Percentiles rank a stretch among this genome's conserved stretches.
Conservation (phyloP, 2,113 vertebrate species). For the Hippoglossus stenolepis region DNA sequence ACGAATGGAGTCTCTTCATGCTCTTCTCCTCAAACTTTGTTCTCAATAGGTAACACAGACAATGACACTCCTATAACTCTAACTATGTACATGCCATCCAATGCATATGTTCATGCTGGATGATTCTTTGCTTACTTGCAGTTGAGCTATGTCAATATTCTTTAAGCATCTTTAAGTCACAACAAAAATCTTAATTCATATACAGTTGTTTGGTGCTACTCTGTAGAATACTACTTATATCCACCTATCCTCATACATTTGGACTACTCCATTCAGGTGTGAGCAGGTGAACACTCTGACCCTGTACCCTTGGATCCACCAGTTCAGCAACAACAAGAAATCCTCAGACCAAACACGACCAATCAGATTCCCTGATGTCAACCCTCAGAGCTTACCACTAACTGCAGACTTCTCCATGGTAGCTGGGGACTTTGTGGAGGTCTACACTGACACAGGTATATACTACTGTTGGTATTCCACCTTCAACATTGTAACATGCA, state of each 20-base stretch:
- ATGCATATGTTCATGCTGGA: neutral
- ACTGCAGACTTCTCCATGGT: conserved; percentile 98
- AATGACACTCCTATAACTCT: neutral
- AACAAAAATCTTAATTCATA: neutral
- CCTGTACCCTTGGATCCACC: conserved; percentile 98
- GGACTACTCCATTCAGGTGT: conserved; percentile 86
- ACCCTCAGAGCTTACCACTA: conserved; percentile 92
- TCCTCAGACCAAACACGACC: conserved; percentile 94
- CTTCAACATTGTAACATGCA: neutral
- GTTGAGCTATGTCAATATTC: neutral
- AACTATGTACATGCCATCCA: neutral
- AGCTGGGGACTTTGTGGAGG: conserved; percentile 97
- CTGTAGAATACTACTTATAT: neutral
- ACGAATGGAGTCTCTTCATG: conserved; percentile 99
- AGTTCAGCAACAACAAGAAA: conserved; percentile 98
- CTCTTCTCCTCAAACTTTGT: conserved; percentile 99
- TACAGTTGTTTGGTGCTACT: neutral
- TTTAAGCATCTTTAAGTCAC: no score
- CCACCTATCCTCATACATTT: conserved; percentile 1
- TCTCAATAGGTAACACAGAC: conserved; percentile 91
- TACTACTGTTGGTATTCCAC: conserved; percentile 23
- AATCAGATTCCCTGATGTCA: conserved; percentile 93
- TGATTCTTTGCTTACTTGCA: neutral
- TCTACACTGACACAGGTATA: conserved; percentile 93
- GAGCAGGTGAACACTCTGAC: conserved; percentile 91